These are phyloP conservation scores for Polypterus senegalus DNA, from an alignment of 2,113 vertebrate genomes.

Conservation along the genomic window DNA sequence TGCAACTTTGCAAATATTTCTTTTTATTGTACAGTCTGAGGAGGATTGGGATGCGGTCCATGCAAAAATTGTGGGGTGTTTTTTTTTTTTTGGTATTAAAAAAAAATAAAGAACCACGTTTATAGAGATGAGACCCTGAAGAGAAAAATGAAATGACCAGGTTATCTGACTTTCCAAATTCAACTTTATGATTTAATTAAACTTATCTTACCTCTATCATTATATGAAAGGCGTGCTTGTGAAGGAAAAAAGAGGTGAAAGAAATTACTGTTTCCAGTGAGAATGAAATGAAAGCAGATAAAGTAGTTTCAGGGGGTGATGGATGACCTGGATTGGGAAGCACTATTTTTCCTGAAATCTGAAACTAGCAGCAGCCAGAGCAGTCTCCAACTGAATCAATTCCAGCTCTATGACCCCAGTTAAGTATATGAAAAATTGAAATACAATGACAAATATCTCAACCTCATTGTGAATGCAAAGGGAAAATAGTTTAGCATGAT, in stretches of 20 bases:
- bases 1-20: too few species aligned
- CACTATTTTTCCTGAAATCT: neutral
- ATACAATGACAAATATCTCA: constrained; percentile 17
- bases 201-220: constrained; percentile 98
- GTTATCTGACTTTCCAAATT: constrained; percentile 22
- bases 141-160: constrained; percentile 11
- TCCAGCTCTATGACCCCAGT: constrained; percentile 29
- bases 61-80: too few species aligned
- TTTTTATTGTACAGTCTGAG: too few species aligned
- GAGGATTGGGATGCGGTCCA: too few species aligned
- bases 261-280: constrained; percentile 68
- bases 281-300: constrained; percentile 44
- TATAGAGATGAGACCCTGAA: neutral
- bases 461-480: constrained; percentile 3
- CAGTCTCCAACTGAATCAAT: constrained; percentile 26
- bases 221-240: constrained; percentile 99
- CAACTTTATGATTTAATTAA: constrained; percentile 42
- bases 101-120: too few species aligned
- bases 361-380: constrained; percentile 20
- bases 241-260: constrained; percentile 73
- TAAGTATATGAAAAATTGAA: constrained; percentile 26
- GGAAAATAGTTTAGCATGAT: constrained; percentile 1
- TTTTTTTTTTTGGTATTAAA: too few species aligned
- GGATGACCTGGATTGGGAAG: constrained; percentile 11
- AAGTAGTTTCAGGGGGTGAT: constrained; percentile 19